phyloP scores from a whole-genome alignment of 1,140 invertebrate species.

The Centruroides sculpturatus region DNA sequence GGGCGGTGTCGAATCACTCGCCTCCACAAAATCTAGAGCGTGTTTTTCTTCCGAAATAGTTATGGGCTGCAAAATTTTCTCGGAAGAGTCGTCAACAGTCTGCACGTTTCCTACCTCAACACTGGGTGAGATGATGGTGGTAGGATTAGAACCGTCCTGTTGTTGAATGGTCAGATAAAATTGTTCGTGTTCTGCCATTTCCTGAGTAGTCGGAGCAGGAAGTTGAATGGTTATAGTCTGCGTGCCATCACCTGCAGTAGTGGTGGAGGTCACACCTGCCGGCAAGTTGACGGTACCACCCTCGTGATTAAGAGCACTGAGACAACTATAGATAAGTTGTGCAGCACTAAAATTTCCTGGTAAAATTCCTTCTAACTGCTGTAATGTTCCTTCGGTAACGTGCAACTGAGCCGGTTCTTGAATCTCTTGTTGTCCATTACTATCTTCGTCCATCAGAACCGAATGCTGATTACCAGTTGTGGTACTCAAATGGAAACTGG shows the following conservation, averaged over 20 bases:
- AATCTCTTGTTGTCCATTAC: neutral
- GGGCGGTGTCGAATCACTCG: too few species aligned
- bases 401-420: constrained; percentile 8
- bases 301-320: constrained; percentile 33
- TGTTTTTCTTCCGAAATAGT: too few species aligned
- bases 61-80: neutral
- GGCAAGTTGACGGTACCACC: constrained; percentile 25
- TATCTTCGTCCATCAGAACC: neutral
- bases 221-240: constrained; percentile 36
- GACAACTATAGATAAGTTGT: constrained; percentile 38
- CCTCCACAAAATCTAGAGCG: too few species aligned
- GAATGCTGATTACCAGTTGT: neutral
- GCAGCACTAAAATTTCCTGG: constrained; percentile 37
- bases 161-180: constrained; percentile 17
- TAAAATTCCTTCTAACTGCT: constrained; percentile 28
- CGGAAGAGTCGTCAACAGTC: constrained; percentile 3
- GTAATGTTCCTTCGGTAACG: constrained; percentile 12
- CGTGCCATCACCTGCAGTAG: constrained; percentile 31
- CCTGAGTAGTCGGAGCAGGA: constrained; percentile 19
- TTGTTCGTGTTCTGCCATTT: constrained; percentile 7
- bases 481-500: neutral
- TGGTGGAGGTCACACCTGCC: constrained; percentile 32
- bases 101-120: neutral
- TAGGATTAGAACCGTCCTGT: constrained; percentile 16
- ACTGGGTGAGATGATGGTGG: neutral